Base-by-base conservation (phyloP, 2,797 vertebrate genomes). In the Sebastes steindachneri region DNA sequence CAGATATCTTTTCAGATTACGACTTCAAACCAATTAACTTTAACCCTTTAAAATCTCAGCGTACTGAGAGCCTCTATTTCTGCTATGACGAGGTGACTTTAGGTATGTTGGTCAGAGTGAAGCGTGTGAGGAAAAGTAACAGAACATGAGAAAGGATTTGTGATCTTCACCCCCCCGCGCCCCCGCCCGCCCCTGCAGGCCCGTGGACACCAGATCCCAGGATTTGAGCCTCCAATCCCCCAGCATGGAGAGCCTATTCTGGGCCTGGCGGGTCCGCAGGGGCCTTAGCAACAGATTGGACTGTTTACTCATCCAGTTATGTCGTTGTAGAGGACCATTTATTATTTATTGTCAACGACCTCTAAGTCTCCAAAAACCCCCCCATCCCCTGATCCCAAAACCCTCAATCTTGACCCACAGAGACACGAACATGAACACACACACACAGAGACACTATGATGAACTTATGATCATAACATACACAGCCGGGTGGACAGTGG, bases 191-290 rank as follows among this genome's bases (percentile, higher is more conserved):
- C 83, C 70, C 81, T 60, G 59, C 62, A 54, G 88, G 23, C 92
- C 87, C 19, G 28, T 86, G 91, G 92, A 93, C 91, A 95, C 93
- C 91, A 96, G 93, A 95, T 95, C 94, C 93, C 82, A 78, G 94
- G 94, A 95, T 95, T 95, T 96, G 92, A 95, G 89, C 86, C 88
- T 84, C 89, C 88, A 90, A 94, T 94, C 91, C 94, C 85, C 82
- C 83, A 86, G 88, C 81, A 86, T 84, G 87, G 85, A 25, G 73
- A 86, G 86, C 93, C 94, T 96, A 94, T 96, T 96, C 94, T 95
- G 90, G 94, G 93, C 91, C 83, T 88, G 88, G 72, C 58, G 77
- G 87, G 87, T 89, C 94, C 75, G 26, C 79, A 55, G 93, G 91
- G 88, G 76, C 89, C 92, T 89, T 94, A 94, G 95, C 88, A 95